Base-by-base conservation (phyloP, 1,140 invertebrate genomes). In the Caerostris extrusa region DNA sequence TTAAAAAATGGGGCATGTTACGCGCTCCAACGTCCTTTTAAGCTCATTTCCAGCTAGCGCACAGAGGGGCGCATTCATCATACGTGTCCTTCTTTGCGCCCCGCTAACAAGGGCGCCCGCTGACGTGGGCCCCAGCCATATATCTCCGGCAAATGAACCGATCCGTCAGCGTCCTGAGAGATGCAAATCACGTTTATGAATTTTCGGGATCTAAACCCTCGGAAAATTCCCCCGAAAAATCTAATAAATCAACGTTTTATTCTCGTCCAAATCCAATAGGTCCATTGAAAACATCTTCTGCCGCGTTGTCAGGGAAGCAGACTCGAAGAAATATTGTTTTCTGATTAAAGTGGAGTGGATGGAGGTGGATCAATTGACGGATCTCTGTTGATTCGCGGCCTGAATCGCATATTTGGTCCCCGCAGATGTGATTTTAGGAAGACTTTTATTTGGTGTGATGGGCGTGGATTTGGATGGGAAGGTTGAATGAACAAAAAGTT, bases 201-300 rank as follows among this genome's bases (percentile, higher is more conserved):
- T 19, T n/a, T 56, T 83, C 17, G 57, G 57, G 14, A 58, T 64
- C 61, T 87, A 87, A 87, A 87, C n/a, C 85, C 56, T 60, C 57
- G 60, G 57, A 87, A 87, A 87, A 87, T 87, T 87, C 85, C 58
- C 34, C 14, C 2, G 57, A 34, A 60, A 87, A 87, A 87, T 87
- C 85, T 64, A 64, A 87, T 87, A 87, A 87, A 87, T 87, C 85
- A 87, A 53, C 85, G 57, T 64, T 64, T 87, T 87, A 83, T 83
- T 83, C 85, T 5, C 4, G 19, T n/a, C 56, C 14, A 87, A 87
- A 87, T 87, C 85, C 58, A 64, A 87, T 87, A 61, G 60, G 61
- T 60, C 19, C 85, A 87, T 61, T 87, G 19, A 64, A 87, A 87
- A 64, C 61, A 58, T 87, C 60, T 64, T 57, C 60, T 3, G 14